phyloP scores from a whole-genome alignment of 2,797 vertebrate genomes.

The Phataginus tricuspis region DNA sequence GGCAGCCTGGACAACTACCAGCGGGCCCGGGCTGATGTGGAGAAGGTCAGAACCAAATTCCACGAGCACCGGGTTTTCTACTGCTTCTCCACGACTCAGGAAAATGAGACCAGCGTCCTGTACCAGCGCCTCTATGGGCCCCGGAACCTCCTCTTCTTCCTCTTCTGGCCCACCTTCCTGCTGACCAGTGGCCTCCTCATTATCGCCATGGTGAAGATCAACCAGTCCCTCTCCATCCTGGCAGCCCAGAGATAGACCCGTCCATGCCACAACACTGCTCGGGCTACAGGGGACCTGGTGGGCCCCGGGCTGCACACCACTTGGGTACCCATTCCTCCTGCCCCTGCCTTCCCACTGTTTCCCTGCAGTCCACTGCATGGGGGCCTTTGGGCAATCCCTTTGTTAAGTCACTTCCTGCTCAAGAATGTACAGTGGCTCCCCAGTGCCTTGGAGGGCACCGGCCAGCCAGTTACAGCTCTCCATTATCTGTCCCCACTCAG shows the following conservation, averaged over 20 bases:
- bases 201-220: conserved; percentile 86
- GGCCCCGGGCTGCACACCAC: rapidly evolving
- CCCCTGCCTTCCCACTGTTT: no score
- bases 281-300: rapidly evolving
- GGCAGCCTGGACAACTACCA: conserved; percentile 78
- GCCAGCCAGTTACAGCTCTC: no score
- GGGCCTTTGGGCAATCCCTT: not conserved
- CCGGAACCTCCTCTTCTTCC: conserved; percentile 76
- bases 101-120: conserved; percentile 78
- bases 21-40: conserved; percentile 76
- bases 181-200: conserved; percentile 85
- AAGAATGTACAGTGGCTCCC: not conserved
- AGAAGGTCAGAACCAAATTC: conserved; percentile 82
- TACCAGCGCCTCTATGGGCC: conserved; percentile 82
- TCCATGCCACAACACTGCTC: rapidly evolving
- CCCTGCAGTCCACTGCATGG: rapidly evolving
- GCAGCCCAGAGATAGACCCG: conserved; percentile 80
- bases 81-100: conserved; percentile 82
- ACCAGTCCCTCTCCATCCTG: conserved; percentile 86
- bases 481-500: not conserved
- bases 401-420: not conserved
- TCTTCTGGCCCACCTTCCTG: conserved; percentile 87
- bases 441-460: not conserved
- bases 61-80: conserved; percentile 76
- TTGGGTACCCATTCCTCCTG: rapidly evolving